Conservation (phyloP, 2,113 vertebrate genomes). For the Bujurquina vittata region DNA sequence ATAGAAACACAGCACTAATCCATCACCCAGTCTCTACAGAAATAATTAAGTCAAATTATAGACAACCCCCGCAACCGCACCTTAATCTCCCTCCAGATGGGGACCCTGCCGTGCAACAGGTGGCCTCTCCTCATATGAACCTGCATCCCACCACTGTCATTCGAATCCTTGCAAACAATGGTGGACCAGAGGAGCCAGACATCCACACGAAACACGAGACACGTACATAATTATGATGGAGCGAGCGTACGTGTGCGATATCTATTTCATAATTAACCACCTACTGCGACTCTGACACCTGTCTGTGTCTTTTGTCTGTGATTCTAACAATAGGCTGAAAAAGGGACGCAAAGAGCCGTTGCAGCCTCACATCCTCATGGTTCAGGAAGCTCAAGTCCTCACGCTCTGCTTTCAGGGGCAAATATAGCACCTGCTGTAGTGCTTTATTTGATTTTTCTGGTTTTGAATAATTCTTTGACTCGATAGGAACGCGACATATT, state of each 20-base stretch:
- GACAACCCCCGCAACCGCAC: conserved; percentile 39
- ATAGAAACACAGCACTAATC: conserved; percentile 63
- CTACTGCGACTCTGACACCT: conserved; percentile 60
- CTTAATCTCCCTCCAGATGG: conserved; percentile 74
- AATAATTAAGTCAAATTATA: conserved; percentile 76
- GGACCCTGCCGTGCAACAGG: conserved; percentile 77
- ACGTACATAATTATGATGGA: conserved; percentile 51
- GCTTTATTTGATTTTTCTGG: neutral
- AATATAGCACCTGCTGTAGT: fast-evolving
- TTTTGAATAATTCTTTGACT: fast-evolving
- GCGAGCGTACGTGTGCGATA: conserved; percentile 23
- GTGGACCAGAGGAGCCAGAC: conserved; percentile 27
- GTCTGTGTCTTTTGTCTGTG: conserved; percentile 42
- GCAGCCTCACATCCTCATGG: neutral
- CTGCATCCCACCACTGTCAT: conserved; percentile 63
- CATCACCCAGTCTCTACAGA: conserved; percentile 66
- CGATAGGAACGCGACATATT: neutral
- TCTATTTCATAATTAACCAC: conserved; percentile 62
- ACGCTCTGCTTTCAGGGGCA: neutral
- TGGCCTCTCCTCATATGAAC: conserved; percentile 69
- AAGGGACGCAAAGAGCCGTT: neutral
- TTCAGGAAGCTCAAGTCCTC: neutral
- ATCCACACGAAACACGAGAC: conserved; percentile 45
- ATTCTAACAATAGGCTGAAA: conserved; percentile 25
- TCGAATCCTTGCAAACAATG: conserved; percentile 66